Conservation (phyloP, 2,797 vertebrate genomes). For the Phoebastria nigripes region DNA sequence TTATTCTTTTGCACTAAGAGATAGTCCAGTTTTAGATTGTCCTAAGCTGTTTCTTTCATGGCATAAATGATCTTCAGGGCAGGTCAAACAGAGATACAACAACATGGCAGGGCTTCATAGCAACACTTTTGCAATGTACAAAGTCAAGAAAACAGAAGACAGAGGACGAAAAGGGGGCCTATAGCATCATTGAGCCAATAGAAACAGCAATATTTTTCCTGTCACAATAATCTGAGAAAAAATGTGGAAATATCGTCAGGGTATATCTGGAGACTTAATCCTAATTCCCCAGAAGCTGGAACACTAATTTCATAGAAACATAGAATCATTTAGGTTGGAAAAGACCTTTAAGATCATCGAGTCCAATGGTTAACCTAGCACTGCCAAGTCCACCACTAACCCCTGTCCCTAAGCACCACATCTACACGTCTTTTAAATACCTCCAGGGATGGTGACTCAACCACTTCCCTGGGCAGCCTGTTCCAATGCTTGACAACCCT, state of each 20-base stretch:
- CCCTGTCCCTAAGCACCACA: fast-evolving
- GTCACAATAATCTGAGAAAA: background rate
- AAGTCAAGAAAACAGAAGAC: background rate
- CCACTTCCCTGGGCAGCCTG: background rate
- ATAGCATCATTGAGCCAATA: background rate
- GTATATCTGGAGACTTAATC: background rate
- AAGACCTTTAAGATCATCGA: too few species aligned
- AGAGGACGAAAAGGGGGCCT: background rate
- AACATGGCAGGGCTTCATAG: background rate
- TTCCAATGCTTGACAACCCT: background rate
- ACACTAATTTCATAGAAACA: background rate
- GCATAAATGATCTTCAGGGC: background rate
- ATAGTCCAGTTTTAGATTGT: background rate
- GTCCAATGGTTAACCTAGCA: background rate
- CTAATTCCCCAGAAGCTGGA: background rate
- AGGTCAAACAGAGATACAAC: background rate
- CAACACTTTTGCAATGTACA: background rate
- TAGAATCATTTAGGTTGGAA: background rate
- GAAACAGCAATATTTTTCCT: background rate
- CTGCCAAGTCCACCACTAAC: background rate
- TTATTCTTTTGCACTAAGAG: background rate
- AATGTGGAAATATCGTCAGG: background rate
- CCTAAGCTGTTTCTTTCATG: background rate
- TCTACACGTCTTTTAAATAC: background rate
- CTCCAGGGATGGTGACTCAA: background rate